Evolutionary conservation across 2,797 vertebrate genomes (phyloP).

Genomic region (Cyprinella venusta): DNA sequence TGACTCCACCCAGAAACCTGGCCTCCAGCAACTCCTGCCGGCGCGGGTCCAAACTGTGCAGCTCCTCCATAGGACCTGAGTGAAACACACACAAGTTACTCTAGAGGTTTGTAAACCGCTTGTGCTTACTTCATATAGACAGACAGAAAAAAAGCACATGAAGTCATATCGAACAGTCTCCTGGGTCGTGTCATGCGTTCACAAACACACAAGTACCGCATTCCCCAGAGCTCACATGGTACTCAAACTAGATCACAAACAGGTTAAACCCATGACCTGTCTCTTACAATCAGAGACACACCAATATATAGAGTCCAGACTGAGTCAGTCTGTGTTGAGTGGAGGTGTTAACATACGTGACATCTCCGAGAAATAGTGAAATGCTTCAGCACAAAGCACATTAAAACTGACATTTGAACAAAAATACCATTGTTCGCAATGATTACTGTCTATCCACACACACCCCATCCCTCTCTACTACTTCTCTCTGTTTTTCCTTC

Average conservation of each 20-base stretch:
- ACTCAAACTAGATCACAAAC: slow-evolving; percentile 17
- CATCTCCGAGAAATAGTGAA: neutral
- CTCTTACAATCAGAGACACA: neutral
- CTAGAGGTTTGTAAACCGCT: neutral
- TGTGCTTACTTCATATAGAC: neutral
- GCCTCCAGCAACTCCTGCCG: slow-evolving; percentile 97
- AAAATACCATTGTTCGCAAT: slow-evolving; percentile 47
- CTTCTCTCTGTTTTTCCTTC: slow-evolving; percentile 19
- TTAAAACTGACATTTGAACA: slow-evolving; percentile 53
- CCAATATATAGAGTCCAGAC: too few species aligned
- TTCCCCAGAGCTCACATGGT: slow-evolving; percentile 1
- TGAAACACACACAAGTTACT: neutral
- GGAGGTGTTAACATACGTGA: slow-evolving; percentile 8
- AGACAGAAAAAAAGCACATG: neutral
- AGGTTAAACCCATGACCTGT: neutral
- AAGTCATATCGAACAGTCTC: neutral
- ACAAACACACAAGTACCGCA: slow-evolving; percentile 15
- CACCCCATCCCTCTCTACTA: slow-evolving; percentile 19
- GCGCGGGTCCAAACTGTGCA: slow-evolving; percentile 98
- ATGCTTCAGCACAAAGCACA: slow-evolving; percentile 37
- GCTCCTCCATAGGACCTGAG: slow-evolving; percentile 97
- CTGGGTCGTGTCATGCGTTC: neutral
- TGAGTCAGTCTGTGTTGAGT: neutral
- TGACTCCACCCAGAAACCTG: slow-evolving; percentile 94
- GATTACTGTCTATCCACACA: slow-evolving; percentile 1